Evolutionary conservation across 2,888 invertebrate genomes (phyloP).

Genomic region (Diaphora mendica): DNA sequence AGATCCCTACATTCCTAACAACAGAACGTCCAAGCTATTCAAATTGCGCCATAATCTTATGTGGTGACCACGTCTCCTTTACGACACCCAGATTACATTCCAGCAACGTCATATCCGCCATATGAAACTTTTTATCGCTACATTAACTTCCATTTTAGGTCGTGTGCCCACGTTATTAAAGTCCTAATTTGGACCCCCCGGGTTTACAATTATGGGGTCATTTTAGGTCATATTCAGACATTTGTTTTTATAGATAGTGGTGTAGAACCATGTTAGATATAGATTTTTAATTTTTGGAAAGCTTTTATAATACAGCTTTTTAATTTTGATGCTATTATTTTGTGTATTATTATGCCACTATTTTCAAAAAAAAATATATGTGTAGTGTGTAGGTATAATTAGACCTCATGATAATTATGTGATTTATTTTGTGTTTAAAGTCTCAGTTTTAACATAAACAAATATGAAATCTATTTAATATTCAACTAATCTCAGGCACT

Average conservation of each 20-base stretch:
- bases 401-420: no score
- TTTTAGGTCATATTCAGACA: conserved; percentile 41
- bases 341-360: no score
- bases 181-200: conserved; percentile 58
- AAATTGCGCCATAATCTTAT: conserved; percentile 49
- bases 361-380: no score
- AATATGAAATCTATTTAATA: no score
- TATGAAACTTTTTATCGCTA: conserved; percentile 68
- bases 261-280: background rate
- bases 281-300: no score
- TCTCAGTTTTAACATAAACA: no score
- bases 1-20: conserved; percentile 1
- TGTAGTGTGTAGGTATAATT: no score
- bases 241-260: conserved; percentile 26
- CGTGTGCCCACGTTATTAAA: conserved; percentile 60
- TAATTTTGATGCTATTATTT: no score
- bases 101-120: conserved; percentile 57
- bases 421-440: no score
- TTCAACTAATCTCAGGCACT: no score
- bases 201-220: conserved; percentile 47
- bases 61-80: conserved; percentile 47
- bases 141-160: conserved; percentile 63
- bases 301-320: no score
- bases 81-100: conserved; percentile 66
- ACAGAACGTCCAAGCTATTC: conserved; percentile 27